Base-by-base conservation (phyloP, 2,888 invertebrate species). In the Octonoba sinensis region DNA sequence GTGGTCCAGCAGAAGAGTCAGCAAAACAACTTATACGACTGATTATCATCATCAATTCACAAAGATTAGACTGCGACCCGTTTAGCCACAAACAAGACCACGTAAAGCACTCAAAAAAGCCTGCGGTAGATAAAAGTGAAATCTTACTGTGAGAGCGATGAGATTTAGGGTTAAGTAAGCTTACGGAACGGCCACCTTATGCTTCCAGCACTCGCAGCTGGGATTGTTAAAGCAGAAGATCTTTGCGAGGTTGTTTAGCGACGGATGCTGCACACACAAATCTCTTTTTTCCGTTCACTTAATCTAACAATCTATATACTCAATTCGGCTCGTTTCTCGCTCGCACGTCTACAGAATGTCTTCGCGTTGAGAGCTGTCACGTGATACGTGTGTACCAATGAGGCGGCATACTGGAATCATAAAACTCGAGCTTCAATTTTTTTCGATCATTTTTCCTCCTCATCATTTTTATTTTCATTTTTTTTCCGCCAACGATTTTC, bases 331-430 rank as follows among this genome's bases (percentile, higher is more conserved):
- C n/a, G 18, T n/a, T 70, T 69, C 57, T 36, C 49, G 16, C 24
- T n/a, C 60, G 64, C 54, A 44, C 60, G 60, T 22, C 60, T 62
- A 36, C 69, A 73, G 71, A 78, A 71, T 79, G 73, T 73, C 79
- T 73, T 73, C 67, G 66, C 75, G 69, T 69, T 72, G 59, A 36
- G 46, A 44, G 24, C 18, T 13, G 57, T 75, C 81, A 81, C 81
- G 81, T 81, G 81, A 81, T 60, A 3, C 6, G 20, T 16, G 67
- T 22, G 46, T 65, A 72, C 78, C 78, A 78, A 78, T 78, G 62
- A 72, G 65, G 49, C 24, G 27, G 27, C 54, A 54, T 54, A 18
- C 20, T n/a, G 20, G 54, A 54, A 8, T 20, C 54, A 12, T 8
- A 20, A 54, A 20, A n/a, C 54, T 36, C 36, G 3, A 36, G 36